Evolutionary conservation across 2,888 invertebrate species (phyloP).

Genomic region (Nomada ferruginata): DNA sequence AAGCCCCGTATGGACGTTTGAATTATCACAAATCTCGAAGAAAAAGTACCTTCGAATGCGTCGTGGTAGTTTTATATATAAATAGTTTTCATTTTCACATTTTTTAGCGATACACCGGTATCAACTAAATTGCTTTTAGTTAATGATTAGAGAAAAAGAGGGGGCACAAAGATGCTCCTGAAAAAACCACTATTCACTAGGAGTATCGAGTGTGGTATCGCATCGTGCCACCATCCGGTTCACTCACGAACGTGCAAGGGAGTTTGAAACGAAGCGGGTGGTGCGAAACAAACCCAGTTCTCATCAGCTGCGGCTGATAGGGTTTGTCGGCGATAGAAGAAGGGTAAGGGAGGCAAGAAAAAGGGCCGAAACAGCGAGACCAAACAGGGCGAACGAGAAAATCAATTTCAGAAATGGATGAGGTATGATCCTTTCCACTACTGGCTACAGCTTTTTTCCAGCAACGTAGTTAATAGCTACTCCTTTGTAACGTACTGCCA

Average conservation of each 20-base stretch:
- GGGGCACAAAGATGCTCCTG: neutral
- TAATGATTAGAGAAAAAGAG: neutral
- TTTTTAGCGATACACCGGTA: neutral
- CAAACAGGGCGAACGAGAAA: constrained; percentile 63
- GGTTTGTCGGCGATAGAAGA: constrained; percentile 64
- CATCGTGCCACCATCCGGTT: constrained; percentile 1
- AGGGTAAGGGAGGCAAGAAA: neutral
- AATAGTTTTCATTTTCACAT: neutral
- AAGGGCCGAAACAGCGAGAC: constrained; percentile 49
- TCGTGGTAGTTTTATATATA: too few species aligned
- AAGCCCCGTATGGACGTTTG: too few species aligned
- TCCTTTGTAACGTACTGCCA: constrained; percentile 1
- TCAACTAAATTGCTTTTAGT: neutral
- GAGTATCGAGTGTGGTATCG: constrained; percentile 30
- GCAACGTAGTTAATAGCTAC: neutral
- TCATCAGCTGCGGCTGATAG: constrained; percentile 73
- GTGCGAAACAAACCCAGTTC: constrained; percentile 58
- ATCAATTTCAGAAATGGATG: constrained; percentile 69
- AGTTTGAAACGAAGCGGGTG: constrained; percentile 51
- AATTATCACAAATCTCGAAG: too few species aligned
- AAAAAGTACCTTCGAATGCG: too few species aligned
- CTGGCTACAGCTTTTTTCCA: neutral
- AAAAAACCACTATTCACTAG: neutral
- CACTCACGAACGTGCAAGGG: neutral
- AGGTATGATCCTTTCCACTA: constrained; percentile 18